Conservation (phyloP, 1,140 invertebrate species). For the Cotesia glomerata region DNA sequence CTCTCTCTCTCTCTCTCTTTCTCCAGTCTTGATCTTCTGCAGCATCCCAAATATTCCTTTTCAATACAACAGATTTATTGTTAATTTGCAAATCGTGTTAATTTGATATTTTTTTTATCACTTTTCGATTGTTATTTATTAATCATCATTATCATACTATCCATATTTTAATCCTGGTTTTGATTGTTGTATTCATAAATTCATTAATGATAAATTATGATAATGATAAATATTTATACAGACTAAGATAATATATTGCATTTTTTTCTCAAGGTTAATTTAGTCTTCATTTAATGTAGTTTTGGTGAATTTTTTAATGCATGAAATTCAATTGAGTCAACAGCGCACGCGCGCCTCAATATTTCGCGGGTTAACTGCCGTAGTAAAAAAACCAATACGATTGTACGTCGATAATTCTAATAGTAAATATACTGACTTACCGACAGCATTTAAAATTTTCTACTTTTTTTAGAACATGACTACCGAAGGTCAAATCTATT, state of each 20-base stretch:
- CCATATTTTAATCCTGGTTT: too few species aligned
- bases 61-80: neutral
- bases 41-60: neutral
- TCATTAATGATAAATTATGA: too few species aligned
- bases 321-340: neutral
- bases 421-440: conserved; percentile 3
- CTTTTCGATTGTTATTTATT: neutral
- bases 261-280: too few species aligned
- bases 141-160: too few species aligned
- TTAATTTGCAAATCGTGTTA: neutral
- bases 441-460: neutral
- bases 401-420: conserved; percentile 4
- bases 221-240: too few species aligned
- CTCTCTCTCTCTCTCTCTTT: neutral
- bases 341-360: neutral
- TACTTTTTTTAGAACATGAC: too few species aligned
- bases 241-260: too few species aligned
- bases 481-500: too few species aligned
- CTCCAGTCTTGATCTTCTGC: neutral
- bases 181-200: too few species aligned
- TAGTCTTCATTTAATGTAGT: too few species aligned
- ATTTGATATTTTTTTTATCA: neutral
- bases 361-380: conserved; percentile 19
- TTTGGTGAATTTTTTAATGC: neutral
- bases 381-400: neutral